These are phyloP conservation scores for Actinernus sp. DNA, from an alignment of 92 coral and sea anemone genomes.

Conservation along the genomic window DNA sequence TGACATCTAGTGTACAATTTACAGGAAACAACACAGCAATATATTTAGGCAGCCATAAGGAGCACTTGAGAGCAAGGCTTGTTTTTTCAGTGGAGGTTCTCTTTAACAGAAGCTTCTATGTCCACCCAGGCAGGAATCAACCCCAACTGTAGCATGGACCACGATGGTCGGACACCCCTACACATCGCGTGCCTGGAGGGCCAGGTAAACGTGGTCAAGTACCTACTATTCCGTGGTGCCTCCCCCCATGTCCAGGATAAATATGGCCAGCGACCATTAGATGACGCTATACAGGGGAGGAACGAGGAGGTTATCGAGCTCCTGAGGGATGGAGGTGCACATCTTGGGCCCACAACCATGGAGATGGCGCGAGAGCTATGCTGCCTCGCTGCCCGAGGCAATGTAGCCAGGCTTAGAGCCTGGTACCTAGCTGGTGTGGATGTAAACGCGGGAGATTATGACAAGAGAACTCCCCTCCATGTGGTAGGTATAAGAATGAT, in stretches of 20 bases:
- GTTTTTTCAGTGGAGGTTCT: too few relatives aligned
- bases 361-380: slow-evolving; percentile 79
- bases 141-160: slow-evolving; percentile 74
- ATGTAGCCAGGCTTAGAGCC: slow-evolving; percentile 80
- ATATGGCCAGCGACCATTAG: slow-evolving; percentile 89
- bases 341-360: slow-evolving; percentile 81
- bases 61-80: too few relatives aligned
- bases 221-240: slow-evolving; percentile 81
- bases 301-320: slow-evolving; percentile 53
- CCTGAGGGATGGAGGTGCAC: slow-evolving; percentile 87
- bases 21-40: too few relatives aligned
- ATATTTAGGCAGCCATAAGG: too few relatives aligned
- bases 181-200: slow-evolving; percentile 96
- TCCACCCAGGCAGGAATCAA: slow-evolving; percentile 68
- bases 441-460: slow-evolving; percentile 81
- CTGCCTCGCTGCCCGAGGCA: slow-evolving; percentile 75
- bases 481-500: slow-evolving; percentile 69
- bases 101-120: too few relatives aligned
- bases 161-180: slow-evolving; percentile 97
- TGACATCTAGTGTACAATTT: too few relatives aligned
- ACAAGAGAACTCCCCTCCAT: slow-evolving; percentile 89
- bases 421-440: slow-evolving; percentile 95
- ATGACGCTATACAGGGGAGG: slow-evolving; percentile 69
- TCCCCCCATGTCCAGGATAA: slow-evolving; percentile 93
- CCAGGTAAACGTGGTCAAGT: slow-evolving; percentile 75